Evolutionary conservation across 2,113 vertebrate species (phyloP).

Genomic region (Podarcis cretensis): DNA sequence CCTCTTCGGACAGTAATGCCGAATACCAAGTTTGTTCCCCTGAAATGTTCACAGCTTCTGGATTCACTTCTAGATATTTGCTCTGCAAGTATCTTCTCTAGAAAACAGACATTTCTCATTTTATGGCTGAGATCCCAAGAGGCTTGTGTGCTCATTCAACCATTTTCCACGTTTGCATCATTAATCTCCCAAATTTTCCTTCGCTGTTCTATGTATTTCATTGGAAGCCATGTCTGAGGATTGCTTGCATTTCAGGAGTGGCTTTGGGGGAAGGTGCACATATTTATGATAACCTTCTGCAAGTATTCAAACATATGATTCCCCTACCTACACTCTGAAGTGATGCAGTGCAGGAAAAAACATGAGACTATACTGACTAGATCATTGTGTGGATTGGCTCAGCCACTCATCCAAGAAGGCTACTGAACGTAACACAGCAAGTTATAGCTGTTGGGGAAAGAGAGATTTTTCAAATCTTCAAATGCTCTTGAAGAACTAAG

Average conservation of each 20-base stretch:
- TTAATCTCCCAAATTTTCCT: background rate
- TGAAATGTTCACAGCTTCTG: background rate
- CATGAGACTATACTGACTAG: too few relatives aligned
- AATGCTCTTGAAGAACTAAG: fast-evolving
- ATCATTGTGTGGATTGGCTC: background rate
- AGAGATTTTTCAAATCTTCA: background rate
- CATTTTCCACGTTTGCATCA: background rate
- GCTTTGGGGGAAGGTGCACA: background rate
- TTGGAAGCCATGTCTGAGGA: background rate
- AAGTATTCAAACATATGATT: background rate
- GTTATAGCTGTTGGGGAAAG: background rate
- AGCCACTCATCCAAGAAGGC: background rate
- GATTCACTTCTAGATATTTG: background rate
- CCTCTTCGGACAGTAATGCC: too few relatives aligned
- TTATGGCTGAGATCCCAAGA: background rate
- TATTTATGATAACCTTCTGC: background rate
- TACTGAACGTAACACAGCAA: background rate
- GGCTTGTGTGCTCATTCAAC: background rate
- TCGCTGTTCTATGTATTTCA: background rate
- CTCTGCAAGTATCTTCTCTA: background rate
- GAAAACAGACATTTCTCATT: background rate
- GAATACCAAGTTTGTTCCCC: background rate
- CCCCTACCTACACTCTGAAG: background rate
- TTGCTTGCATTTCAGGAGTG: background rate
- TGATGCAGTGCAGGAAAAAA: background rate